Base-by-base conservation (phyloP, 2,113 vertebrate genomes). In the Eptesicus fuscus region DNA sequence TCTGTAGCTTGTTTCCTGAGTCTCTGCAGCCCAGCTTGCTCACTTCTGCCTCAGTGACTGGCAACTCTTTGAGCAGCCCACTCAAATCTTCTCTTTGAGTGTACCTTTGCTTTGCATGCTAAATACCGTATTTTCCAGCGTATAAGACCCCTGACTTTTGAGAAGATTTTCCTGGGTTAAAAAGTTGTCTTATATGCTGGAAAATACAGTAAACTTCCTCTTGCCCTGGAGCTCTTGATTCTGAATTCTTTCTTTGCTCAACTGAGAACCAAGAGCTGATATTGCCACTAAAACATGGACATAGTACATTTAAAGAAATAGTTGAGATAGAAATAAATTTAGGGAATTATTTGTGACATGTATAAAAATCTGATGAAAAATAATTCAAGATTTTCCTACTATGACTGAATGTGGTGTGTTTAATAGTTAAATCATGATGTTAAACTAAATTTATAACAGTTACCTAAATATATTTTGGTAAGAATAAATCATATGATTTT, bases 381-480 rank as follows among this genome's bases (percentile, higher is more conserved):
- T 40, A 25, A 44, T 20, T 89, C 20, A 86, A 78, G 7, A 0
- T 71, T 93, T 89, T 70, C 11, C 4, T 83, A 4, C 9, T 42
- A 49, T 83, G 73, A 78, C 2, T 88, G 67, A 80, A 82, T 1
- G 86, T 4, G 40, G 32, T 88, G 28, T 30, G 49, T 40, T 94
- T 51, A 83, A 53, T 7, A 9, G 5, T 82, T 94, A 92, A 95
- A 95, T 1, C 8, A 4, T 30, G 74, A 44, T 7, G 17, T 28
- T 40, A 93, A 96, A 91, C 23, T 90, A 49, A 23, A 56, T 78
- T 95, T 90, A 80, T 56, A 80, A 18, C 32, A 96, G 59, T 11
- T 90, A 32, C 30, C 9, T 49, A 69, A 37, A 96, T 91, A 84
- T 95, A 91, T 96, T 97, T 96, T 44, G 67, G 1, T 88, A 1